Conservation (phyloP, 1,140 invertebrate genomes). For the Thereuonema tuberculata region DNA sequence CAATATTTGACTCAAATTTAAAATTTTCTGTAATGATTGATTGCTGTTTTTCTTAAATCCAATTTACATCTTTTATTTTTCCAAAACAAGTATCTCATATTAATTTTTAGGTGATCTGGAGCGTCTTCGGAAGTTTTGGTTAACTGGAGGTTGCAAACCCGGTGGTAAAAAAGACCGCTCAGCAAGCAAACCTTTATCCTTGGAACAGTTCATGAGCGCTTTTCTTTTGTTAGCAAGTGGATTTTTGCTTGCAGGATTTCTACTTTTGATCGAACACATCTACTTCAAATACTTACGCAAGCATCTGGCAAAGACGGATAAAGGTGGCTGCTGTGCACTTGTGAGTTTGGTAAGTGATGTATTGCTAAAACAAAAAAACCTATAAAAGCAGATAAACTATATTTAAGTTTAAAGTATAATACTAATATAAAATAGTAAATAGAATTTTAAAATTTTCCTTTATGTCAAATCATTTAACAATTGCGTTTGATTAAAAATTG, state of each 20-base stretch:
- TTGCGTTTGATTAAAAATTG: too few species aligned
- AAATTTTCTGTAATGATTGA: too few species aligned
- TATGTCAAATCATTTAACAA: too few species aligned
- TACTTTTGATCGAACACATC: conserved; percentile 74
- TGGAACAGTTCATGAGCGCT: conserved; percentile 94
- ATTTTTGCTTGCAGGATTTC: conserved; percentile 66
- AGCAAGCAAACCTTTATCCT: conserved; percentile 64
- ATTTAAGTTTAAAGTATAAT: too few species aligned
- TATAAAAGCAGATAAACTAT: too few species aligned
- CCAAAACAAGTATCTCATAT: too few species aligned
- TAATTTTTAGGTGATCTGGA: conserved; percentile 83
- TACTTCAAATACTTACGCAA: conserved; percentile 62
- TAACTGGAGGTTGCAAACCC: conserved; percentile 93
- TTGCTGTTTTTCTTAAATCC: too few species aligned
- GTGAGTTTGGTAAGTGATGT: conserved; percentile 60
- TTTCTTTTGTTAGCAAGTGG: conserved; percentile 89
- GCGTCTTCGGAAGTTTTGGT: conserved; percentile 85
- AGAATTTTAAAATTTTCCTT: too few species aligned
- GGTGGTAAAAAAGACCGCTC: conserved; percentile 17
- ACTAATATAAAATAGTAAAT: too few species aligned
- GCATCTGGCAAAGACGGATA: conserved; percentile 72
- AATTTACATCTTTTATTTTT: too few species aligned
- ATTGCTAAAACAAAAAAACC: too few species aligned
- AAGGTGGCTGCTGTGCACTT: conserved; percentile 73
- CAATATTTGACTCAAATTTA: too few species aligned